These are phyloP conservation scores for Ectemnius cavifrons DNA, from an alignment of 2,888 invertebrate species.

Conservation along the genomic window DNA sequence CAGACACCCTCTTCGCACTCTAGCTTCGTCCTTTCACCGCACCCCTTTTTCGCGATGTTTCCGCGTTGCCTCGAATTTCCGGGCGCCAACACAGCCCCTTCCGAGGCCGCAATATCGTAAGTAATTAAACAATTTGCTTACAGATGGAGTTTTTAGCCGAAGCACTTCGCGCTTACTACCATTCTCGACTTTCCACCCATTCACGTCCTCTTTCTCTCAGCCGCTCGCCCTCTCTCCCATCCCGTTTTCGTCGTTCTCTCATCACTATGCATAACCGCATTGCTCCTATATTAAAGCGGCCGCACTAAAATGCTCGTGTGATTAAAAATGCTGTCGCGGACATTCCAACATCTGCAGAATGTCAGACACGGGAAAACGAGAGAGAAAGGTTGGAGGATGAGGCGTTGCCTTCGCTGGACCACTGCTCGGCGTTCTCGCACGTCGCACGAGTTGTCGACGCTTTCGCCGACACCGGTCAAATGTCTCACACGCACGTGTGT, in stretches of 20 bases:
- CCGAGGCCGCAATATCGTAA: constrained; percentile 62
- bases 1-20: constrained; percentile 1
- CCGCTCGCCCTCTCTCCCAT: constrained; percentile 20
- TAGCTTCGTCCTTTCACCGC: constrained; percentile 4
- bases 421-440: constrained; percentile 51
- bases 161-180: constrained; percentile 70
- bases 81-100: constrained; percentile 19
- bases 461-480: too few species aligned
- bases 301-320: constrained; percentile 72
- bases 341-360: constrained; percentile 70
- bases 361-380: constrained; percentile 47
- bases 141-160: constrained; percentile 76
- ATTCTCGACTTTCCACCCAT: constrained; percentile 20
- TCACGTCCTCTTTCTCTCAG: not conserved
- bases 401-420: constrained; percentile 18
- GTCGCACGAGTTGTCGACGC: constrained; percentile 60
- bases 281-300: constrained; percentile 75
- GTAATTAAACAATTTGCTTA: constrained; percentile 78
- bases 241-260: constrained; percentile 50
- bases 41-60: constrained; percentile 43
- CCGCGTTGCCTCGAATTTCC: constrained; percentile 50
- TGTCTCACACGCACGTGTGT: constrained; percentile 24
- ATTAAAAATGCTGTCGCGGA: constrained; percentile 76
- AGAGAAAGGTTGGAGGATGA: constrained; percentile 21
- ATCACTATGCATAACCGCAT: constrained; percentile 76